Conservation (phyloP, 2,113 vertebrate species). For the Coreoperca whiteheadi region DNA sequence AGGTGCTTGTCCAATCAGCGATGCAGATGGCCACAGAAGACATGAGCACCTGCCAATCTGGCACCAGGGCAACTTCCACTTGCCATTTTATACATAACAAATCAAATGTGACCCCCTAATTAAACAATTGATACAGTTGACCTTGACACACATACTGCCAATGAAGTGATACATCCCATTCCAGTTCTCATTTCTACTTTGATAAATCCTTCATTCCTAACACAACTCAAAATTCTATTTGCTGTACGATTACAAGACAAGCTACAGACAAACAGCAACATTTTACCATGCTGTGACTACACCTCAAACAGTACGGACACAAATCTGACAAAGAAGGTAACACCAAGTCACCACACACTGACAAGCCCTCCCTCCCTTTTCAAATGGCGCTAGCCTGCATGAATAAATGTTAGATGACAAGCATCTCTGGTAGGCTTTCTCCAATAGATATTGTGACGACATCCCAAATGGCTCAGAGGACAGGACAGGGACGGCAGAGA, state of each 20-base stretch:
- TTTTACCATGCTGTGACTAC: constrained; percentile 29
- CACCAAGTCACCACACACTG: background rate
- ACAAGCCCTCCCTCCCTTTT: constrained; percentile 10
- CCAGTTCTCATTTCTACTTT: constrained; percentile 16
- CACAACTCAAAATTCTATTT: background rate
- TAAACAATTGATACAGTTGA: constrained; percentile 41
- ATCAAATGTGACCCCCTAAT: constrained; percentile 64
- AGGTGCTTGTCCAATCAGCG: constrained; percentile 65
- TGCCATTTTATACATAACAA: constrained; percentile 51
- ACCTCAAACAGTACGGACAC: background rate
- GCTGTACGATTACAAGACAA: background rate
- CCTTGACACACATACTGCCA: constrained; percentile 51
- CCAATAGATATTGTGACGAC: constrained; percentile 51
- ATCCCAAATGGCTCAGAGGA: constrained; percentile 55
- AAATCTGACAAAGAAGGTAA: background rate
- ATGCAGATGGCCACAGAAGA: constrained; percentile 68
- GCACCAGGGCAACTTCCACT: constrained; percentile 42
- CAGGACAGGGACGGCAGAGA: constrained; percentile 51
- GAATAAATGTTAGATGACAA: constrained; percentile 57
- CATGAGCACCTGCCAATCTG: constrained; percentile 67
- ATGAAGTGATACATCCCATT: constrained; percentile 33
- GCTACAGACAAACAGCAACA: background rate
- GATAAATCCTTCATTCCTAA: background rate
- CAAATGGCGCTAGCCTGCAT: constrained; percentile 50
- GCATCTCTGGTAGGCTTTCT: constrained; percentile 45